Conservation (phyloP, 2,797 vertebrate species). For the Poeciliopsis gracilis region DNA sequence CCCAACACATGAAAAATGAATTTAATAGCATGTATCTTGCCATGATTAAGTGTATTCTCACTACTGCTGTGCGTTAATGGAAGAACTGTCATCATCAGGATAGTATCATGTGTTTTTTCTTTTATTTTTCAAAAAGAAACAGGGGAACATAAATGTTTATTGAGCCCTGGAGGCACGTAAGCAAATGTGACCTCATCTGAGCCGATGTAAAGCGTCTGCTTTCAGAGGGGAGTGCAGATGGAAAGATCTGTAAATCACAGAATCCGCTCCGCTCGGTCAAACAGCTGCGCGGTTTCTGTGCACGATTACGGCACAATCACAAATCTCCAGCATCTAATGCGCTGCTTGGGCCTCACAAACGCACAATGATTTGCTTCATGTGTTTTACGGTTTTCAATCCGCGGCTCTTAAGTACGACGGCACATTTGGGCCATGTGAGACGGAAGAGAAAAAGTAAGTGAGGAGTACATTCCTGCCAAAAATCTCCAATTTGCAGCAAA, state of each 20-base stretch:
- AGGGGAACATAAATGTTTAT: conserved; percentile 68
- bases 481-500: too few relatives aligned
- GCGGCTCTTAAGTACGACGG: not conserved
- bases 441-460: too few relatives aligned
- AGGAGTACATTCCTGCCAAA: too few relatives aligned
- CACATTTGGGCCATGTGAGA: too few relatives aligned
- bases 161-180: conserved; percentile 58
- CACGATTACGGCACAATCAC: conserved; percentile 31
- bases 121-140: conserved; percentile 18
- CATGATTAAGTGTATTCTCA: conserved; percentile 14
- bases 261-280: conserved; percentile 43
- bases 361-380: not conserved
- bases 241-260: conserved; percentile 65
- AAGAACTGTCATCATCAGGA: conserved; percentile 63
- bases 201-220: conserved; percentile 40
- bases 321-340: conserved; percentile 45
- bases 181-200: conserved; percentile 70
- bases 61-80: conserved; percentile 39
- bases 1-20: conserved; percentile 16
- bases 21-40: conserved; percentile 20
- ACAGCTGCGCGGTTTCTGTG: conserved; percentile 52
- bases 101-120: conserved; percentile 38
- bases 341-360: conserved; percentile 22
- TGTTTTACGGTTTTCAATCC: not conserved
- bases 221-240: conserved; percentile 51